Percentiles rank a stretch among this genome's conserved stretches.
Evolutionary conservation across 2,888 invertebrate species (phyloP).

Genomic region (Petrophora chlorosata): DNA sequence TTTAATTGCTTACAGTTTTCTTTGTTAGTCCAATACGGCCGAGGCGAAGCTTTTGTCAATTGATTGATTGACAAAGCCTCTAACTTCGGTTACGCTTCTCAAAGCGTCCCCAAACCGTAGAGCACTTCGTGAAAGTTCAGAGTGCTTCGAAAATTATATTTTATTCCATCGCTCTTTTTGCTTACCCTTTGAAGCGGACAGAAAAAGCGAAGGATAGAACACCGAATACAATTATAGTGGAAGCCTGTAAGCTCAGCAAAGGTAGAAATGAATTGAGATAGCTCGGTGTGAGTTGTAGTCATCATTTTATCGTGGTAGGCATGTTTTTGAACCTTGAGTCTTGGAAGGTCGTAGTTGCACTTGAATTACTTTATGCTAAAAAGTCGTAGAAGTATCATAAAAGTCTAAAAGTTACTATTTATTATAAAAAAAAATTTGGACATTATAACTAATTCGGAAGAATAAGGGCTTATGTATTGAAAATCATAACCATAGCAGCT

Average conservation of each 20-base stretch:
- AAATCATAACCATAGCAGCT: no score
- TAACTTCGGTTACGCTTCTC: conserved; percentile 24
- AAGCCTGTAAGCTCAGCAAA: conserved; percentile 24
- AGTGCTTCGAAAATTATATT: conserved; percentile 29
- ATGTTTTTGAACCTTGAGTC: no score
- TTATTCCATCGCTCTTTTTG: conserved; percentile 12
- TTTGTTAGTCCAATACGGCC: conserved; percentile 10
- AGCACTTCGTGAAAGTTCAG: conserved; percentile 16
- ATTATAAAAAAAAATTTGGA: no score
- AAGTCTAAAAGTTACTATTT: no score
- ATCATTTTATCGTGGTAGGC: no score
- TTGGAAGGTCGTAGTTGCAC: no score
- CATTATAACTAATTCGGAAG: no score
- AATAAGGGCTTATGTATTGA: no score
- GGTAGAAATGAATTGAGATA: conserved; percentile 20
- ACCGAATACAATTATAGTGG: conserved; percentile 24
- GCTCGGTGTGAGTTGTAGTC: conserved; percentile 8
- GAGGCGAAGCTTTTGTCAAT: conserved; percentile 18
- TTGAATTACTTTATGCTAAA: no score
- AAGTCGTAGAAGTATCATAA: no score
- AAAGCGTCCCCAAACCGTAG: conserved; percentile 15
- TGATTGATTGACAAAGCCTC: conserved; percentile 30
- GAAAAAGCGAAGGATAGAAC: conserved; percentile 12
- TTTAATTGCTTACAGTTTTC: conserved; percentile 18
- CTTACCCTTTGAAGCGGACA: conserved; percentile 8